Conservation (phyloP, 2,797 vertebrate genomes). For the Eidolon dupreanum region DNA sequence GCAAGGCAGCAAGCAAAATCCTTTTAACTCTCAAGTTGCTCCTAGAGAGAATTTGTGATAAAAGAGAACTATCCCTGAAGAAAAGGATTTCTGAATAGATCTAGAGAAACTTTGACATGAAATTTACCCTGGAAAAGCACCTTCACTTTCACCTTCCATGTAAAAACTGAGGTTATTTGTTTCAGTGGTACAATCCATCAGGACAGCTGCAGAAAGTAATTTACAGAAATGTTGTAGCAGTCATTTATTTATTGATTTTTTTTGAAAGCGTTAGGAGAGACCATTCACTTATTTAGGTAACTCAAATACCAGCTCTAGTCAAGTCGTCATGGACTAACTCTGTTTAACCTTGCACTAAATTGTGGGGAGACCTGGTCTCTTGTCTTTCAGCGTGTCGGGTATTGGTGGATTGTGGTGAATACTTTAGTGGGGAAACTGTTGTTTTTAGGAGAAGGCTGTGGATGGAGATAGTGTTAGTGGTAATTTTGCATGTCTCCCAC, state of each 20-base stretch:
- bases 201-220: conserved; percentile 30
- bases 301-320: not conserved
- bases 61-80: not conserved
- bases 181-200: not conserved
- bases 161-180: not conserved
- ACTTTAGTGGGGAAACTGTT: not conserved
- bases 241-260: conserved; percentile 25
- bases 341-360: not conserved
- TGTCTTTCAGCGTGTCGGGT: not conserved
- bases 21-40: not conserved
- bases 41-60: not conserved
- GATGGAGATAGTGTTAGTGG: not conserved
- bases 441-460: not conserved
- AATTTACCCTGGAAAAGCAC: not conserved
- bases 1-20: not conserved
- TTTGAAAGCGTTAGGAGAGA: not conserved
- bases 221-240: conserved; percentile 32
- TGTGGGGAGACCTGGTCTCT: not conserved
- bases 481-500: not conserved
- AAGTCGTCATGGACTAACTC: not conserved
- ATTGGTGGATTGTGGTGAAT: not conserved
- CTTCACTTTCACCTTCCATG: not conserved
- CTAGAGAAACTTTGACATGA: not conserved
- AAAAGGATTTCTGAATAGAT: not conserved
- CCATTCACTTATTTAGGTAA: conserved; percentile 38